These are phyloP conservation scores for Crioceris asparagi DNA, from an alignment of 2,888 invertebrate species.

Conservation along the genomic window DNA sequence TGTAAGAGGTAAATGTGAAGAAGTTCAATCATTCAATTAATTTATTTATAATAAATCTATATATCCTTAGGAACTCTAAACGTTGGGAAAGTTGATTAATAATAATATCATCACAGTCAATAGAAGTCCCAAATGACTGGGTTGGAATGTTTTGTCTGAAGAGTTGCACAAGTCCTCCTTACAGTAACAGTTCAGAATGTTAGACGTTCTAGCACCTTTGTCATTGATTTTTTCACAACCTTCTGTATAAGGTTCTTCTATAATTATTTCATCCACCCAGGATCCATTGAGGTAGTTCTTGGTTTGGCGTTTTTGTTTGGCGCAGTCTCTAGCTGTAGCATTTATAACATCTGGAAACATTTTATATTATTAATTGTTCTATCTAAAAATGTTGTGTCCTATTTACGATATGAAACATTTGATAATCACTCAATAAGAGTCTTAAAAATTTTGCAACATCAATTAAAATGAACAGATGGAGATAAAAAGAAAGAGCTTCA, in stretches of 20 bases:
- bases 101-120: too few relatives aligned
- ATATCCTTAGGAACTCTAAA: too few relatives aligned
- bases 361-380: too few relatives aligned
- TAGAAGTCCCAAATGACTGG: too few relatives aligned
- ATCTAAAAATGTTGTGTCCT: too few relatives aligned
- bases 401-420: too few relatives aligned
- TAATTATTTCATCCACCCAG: conserved; percentile 55
- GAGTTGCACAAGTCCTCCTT: conserved; percentile 60
- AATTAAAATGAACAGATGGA: neutral
- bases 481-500: neutral
- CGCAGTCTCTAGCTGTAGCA: conserved; percentile 59
- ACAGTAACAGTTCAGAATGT: conserved; percentile 66
- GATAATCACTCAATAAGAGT: too few relatives aligned
- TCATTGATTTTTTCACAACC: conserved; percentile 56
- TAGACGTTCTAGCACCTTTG: conserved; percentile 50
- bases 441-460: neutral
- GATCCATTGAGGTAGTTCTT: conserved; percentile 49
- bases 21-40: too few relatives aligned
- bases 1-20: too few relatives aligned
- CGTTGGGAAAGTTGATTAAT: too few relatives aligned
- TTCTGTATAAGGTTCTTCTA: conserved; percentile 60
- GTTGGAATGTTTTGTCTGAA: neutral
- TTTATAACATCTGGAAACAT: conserved; percentile 39
- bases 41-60: too few relatives aligned
- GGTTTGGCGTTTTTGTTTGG: conserved; percentile 57